Base-by-base conservation (phyloP, 2,888 invertebrate genomes). In the Hipparchia semele region DNA sequence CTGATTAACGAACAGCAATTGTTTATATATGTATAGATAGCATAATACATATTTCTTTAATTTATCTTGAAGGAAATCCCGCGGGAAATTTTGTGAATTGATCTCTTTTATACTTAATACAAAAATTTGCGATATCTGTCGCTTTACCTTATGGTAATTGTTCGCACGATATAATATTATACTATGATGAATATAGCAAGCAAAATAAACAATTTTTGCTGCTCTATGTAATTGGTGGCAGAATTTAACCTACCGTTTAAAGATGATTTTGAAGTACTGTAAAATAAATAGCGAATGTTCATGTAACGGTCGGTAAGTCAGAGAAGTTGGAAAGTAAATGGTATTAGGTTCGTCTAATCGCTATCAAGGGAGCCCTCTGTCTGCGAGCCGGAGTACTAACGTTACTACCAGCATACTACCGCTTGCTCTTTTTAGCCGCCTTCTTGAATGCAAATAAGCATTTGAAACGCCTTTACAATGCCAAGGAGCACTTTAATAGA, bases 321-420 rank as follows among this genome's bases (percentile, higher is more conserved):
- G 88, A 87, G 86, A 92, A 91, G 91, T 91, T 89, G 86, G 89
- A 91, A 92, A 91, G 91, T 92, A 92, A 92, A 92, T 90, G 92
- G 90, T 92, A 94, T 93, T 92, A 92, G 91, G 91, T 90, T 89
- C 88, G 90, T 89, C 89, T 93, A 93, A 94, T 94, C 91, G 91
- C 93, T 89, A 87, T 86, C 93, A 84, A 82, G 93, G 93, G 92
- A 92, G 91, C 90, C 82, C 82, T 92, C 74, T 77, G 79, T 80
- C 81, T 80, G 70, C 62, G 70, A 73, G 68, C 69, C 74, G 61
- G 73, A 76, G 69, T 69, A 71, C 70, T 73, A 74, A 61, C 72
- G 68, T 70, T 72, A 61, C 71, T 51, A 71, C 68, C 65, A 74
- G 71, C 68, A 54, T 68, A 58, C 68, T 54, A 54, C 53, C 69